A percentile compares a stretch with the other conserved stretches of the same genome.
Conservation (phyloP, 2,113 vertebrate genomes). For the Neoarius graeffei region DNA sequence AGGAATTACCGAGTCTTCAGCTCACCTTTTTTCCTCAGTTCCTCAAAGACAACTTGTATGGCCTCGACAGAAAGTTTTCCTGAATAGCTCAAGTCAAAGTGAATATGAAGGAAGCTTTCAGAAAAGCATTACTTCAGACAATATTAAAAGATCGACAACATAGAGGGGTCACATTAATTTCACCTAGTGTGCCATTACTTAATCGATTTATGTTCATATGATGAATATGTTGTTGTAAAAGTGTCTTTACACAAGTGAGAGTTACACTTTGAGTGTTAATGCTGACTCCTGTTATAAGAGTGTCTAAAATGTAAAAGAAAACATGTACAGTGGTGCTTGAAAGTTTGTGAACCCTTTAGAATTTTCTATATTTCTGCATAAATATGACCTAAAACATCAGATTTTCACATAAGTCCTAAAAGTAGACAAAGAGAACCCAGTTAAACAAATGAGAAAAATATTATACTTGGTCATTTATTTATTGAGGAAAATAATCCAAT, state of each 20-base stretch:
- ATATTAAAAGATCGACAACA: neutral
- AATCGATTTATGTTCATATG: neutral
- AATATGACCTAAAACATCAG: too few species aligned
- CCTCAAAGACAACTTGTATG: conserved; percentile 93
- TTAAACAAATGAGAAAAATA: too few species aligned
- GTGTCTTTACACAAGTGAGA: neutral
- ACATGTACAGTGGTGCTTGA: too few species aligned
- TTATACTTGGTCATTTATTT: too few species aligned
- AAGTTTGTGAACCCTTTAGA: too few species aligned
- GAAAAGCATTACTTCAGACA: neutral
- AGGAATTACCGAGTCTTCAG: neutral
- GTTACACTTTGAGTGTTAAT: neutral
- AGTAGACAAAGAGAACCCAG: too few species aligned
- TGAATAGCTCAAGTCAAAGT: conserved; percentile 76
- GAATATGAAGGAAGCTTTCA: neutral
- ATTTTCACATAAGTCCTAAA: too few species aligned
- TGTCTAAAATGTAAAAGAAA: too few species aligned
- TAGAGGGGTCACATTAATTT: neutral
- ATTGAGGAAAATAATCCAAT: too few species aligned
- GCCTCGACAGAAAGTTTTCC: conserved; percentile 91
- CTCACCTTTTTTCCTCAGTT: conserved; percentile 93
- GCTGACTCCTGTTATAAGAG: neutral
- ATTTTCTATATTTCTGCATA: too few species aligned
- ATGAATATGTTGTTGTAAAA: neutral
- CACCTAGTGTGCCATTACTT: neutral